Conservation (phyloP, 2,888 invertebrate genomes). For the Serripes groenlandicus region DNA sequence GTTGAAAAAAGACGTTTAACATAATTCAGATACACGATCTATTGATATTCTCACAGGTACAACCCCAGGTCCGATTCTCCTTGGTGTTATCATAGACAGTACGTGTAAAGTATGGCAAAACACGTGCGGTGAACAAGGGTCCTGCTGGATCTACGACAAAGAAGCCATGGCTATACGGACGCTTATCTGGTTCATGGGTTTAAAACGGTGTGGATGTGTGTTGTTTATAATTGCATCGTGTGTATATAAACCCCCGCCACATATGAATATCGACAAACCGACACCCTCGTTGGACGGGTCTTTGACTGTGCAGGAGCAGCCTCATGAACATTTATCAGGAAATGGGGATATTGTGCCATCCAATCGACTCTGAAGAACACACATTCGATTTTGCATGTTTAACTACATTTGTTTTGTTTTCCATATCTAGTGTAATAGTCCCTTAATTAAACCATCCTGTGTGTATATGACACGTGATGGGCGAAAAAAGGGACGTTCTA, state of each 20-base stretch:
- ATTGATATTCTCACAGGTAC: conserved; percentile 76
- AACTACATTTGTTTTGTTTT: too few relatives aligned
- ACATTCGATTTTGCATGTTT: too few relatives aligned
- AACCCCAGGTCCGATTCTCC: conserved; percentile 91
- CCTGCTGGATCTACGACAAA: conserved; percentile 91
- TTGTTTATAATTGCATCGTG: conserved; percentile 90
- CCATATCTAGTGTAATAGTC: too few relatives aligned
- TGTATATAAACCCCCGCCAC: conserved; percentile 85
- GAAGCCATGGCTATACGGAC: conserved; percentile 87
- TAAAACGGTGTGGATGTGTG: conserved; percentile 66
- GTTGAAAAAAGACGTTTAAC: too few relatives aligned
- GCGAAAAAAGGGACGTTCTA: too few relatives aligned
- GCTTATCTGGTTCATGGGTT: conserved; percentile 69
- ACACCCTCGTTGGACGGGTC: background rate
- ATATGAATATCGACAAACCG: background rate
- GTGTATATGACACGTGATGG: too few relatives aligned
- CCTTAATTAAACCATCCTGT: too few relatives aligned
- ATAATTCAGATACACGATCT: too few relatives aligned
- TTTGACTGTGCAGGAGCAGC: background rate
- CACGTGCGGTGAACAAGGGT: conserved; percentile 89
- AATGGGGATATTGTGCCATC: background rate
- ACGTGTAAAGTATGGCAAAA: conserved; percentile 91
- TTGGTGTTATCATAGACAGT: conserved; percentile 91
- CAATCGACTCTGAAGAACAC: background rate
- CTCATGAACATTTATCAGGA: too few relatives aligned